phyloP scores from a whole-genome alignment of 2,888 invertebrate species.

The Eupithecia dodoneata region DNA sequence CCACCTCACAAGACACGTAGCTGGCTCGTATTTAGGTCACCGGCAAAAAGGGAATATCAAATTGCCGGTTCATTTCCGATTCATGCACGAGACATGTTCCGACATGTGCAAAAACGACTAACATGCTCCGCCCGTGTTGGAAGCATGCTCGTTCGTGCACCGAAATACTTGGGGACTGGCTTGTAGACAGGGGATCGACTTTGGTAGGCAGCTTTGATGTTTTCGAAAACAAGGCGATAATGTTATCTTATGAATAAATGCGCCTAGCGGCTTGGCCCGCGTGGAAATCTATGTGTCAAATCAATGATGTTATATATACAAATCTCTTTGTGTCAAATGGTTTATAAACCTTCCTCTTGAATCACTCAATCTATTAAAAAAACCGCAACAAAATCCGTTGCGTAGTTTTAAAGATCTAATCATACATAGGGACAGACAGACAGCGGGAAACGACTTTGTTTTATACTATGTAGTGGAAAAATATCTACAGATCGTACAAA shows the following conservation, averaged over 20 bases:
- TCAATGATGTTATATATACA: too few species aligned
- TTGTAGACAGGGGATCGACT: not conserved
- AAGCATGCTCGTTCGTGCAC: constrained; percentile 48
- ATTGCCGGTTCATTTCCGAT: constrained; percentile 51
- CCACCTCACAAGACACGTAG: constrained; percentile 4
- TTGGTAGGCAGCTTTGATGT: not conserved
- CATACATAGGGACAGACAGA: too few species aligned
- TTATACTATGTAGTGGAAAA: too few species aligned
- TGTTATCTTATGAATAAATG: not conserved
- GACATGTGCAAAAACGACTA: constrained; percentile 59
- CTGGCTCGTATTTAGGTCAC: constrained; percentile 6
- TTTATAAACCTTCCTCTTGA: too few species aligned
- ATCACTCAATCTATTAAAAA: too few species aligned
- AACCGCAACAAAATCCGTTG: too few species aligned
- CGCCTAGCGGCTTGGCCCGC: too few species aligned
- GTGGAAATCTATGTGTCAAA: too few species aligned
- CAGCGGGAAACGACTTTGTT: too few species aligned
- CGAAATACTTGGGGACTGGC: constrained; percentile 20
- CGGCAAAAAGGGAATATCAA: constrained; percentile 34
- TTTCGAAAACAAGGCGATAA: not conserved
- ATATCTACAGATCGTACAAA: too few species aligned
- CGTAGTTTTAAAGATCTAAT: too few species aligned
- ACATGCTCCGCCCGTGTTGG: constrained; percentile 58
- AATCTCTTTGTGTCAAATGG: too few species aligned
- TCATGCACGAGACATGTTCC: constrained; percentile 66